Evolutionary conservation across 2,888 invertebrate genomes (phyloP), one percentile per base, ranked within the genome.

Genomic region (Pandemis heparana): DNA sequence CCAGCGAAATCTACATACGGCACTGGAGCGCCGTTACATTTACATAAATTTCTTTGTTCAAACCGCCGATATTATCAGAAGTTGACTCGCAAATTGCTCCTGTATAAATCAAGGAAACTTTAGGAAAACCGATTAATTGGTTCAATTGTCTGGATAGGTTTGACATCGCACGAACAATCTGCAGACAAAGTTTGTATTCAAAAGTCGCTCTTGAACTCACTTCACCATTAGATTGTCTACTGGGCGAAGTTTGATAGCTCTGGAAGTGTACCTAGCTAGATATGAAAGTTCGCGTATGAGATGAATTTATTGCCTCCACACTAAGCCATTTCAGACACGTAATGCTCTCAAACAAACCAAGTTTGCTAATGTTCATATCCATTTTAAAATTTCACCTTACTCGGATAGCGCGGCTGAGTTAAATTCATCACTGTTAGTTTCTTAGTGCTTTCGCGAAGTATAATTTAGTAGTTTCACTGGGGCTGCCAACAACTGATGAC

Each of bases 101-200:
- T 53, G 65, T 67, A 53, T 84, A 84, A 88, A 87, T 87, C 85
- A 85, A 87, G 87, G 81, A 80, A 79, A 77, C 78, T 81, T 77
- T 79, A 80, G 82, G 84, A 84, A 87, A 88, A 87, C 85, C 88
- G 86, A 91, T 91, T 92, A 92, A 92, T 92, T 90, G 87, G 86
- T 86, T 84, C 88, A 89, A 91, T 91, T 91, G 89, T 89, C 85
- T 84, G 84, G 84, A 91, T 88, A 88, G 86, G 86, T 90, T 89
- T 89, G 89, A 92, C 89, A 89, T 87, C 83, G 84, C 87, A 83
- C 86, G 89, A 89, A 89, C 89, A 88, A 88, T 89, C 88, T 85
- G 85, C 82, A 84, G 89, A 77, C 87, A 88, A 93, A 92, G 90
- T 92, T 92, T 89, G 86, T 85, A 91, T 89, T 89, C 90, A 90